phyloP scores from a whole-genome alignment of 2,113 vertebrate species.

The Diadophis punctatus region DNA sequence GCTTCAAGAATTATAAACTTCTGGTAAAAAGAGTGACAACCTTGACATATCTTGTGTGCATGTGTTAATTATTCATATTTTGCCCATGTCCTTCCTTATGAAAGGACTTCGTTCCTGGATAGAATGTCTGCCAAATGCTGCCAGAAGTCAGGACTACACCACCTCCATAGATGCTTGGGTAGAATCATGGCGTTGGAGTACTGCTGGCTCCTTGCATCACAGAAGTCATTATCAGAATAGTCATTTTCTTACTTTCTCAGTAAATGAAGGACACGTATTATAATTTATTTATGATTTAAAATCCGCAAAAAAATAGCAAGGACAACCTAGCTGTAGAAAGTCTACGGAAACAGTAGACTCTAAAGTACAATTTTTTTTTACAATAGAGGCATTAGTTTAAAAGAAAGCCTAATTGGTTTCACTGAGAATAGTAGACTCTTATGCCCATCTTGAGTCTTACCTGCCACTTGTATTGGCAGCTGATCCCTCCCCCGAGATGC shows the following conservation, averaged over 20 bases:
- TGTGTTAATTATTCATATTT: slow-evolving; percentile 27
- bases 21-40: slow-evolving; percentile 28
- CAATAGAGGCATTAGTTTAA: slow-evolving; percentile 51
- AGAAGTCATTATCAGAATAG: background rate
- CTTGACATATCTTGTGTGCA: slow-evolving; percentile 13
- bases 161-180: slow-evolving; percentile 41
- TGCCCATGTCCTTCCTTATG: slow-evolving; percentile 7
- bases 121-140: slow-evolving; percentile 8
- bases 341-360: slow-evolving; percentile 53
- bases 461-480: slow-evolving; percentile 67
- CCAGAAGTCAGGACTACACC: slow-evolving; percentile 48
- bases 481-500: slow-evolving; percentile 66
- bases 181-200: slow-evolving; percentile 45
- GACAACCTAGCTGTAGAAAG: slow-evolving; percentile 41
- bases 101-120: background rate
- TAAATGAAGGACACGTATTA: slow-evolving; percentile 19
- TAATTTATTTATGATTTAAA: slow-evolving; percentile 4
- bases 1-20: slow-evolving; percentile 23
- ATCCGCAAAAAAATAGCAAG: slow-evolving; percentile 32
- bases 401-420: slow-evolving; percentile 51
- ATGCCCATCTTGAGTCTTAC: slow-evolving; percentile 62
- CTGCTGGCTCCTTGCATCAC: slow-evolving; percentile 24
- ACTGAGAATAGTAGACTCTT: slow-evolving; percentile 52
- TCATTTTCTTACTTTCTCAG: slow-evolving; percentile 14
- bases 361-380: slow-evolving; percentile 31